Percentiles rank a stretch among this genome's conserved stretches.
These are phyloP conservation scores for Nycticryphes semicollaris DNA, from an alignment of 2,113 vertebrate genomes.

Conservation along the genomic window DNA sequence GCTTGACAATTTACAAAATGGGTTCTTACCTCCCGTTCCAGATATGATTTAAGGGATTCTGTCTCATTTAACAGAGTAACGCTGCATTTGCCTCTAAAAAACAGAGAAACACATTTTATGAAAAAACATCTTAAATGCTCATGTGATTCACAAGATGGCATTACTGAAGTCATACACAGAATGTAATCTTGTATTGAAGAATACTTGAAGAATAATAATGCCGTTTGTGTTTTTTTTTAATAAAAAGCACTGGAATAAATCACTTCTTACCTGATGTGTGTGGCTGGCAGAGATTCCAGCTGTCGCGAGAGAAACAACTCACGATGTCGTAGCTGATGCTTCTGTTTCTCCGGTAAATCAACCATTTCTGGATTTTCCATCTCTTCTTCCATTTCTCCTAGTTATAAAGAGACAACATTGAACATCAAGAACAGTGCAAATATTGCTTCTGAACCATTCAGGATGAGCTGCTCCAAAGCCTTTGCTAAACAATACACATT, in stretches of 20 bases:
- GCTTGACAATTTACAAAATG: constrained; percentile 14
- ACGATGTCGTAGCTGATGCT: constrained; percentile 93
- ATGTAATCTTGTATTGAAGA: neutral
- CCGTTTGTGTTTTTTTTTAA: neutral
- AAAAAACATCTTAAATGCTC: neutral
- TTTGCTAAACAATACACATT: neutral
- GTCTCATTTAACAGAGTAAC: constrained; percentile 97
- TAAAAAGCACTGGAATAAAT: neutral
- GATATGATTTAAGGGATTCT: constrained; percentile 93
- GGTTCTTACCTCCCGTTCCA: constrained; percentile 91
- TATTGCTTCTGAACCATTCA: neutral
- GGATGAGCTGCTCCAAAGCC: neutral
- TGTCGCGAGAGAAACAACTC: constrained; percentile 95
- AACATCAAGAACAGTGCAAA: neutral
- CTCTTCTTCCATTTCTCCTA: constrained; percentile 96
- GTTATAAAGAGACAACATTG: neutral
- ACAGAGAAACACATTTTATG: constrained; percentile 5
- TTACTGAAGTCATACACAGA: neutral
- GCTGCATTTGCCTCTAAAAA: constrained; percentile 93
- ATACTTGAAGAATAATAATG: neutral
- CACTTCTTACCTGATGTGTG: constrained; percentile 88
- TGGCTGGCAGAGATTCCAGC: constrained; percentile 93
- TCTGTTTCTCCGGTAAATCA: constrained; percentile 92
- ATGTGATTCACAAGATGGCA: neutral
- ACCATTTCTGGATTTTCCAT: constrained; percentile 95